phyloP scores from a whole-genome alignment of 2,888 invertebrate species.

The Ophion costatus region DNA sequence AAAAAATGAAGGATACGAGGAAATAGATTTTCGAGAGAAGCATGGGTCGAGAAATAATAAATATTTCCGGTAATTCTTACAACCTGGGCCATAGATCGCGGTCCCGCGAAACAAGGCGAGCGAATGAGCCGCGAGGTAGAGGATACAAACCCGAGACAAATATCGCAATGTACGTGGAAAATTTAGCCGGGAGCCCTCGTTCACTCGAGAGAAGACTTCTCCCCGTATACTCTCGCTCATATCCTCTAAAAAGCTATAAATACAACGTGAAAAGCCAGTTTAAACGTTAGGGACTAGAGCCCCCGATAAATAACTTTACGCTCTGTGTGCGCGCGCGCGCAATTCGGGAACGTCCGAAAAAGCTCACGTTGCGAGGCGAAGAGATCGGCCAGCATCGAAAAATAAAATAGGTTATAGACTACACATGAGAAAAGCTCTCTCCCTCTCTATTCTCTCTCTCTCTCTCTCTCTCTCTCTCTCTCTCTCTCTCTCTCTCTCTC shows the following conservation, averaged over 20 bases:
- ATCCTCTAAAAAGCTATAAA: slow-evolving; percentile 58
- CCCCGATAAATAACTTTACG: slow-evolving; percentile 59
- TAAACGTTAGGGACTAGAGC: slow-evolving; percentile 46
- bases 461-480: background rate
- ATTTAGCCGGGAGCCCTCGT: slow-evolving; percentile 20
- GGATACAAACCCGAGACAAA: slow-evolving; percentile 42
- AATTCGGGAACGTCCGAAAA: slow-evolving; percentile 30
- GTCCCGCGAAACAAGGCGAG: too few relatives aligned
- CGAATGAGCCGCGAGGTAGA: slow-evolving; percentile 35
- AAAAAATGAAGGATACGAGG: too few relatives aligned
- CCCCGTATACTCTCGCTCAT: background rate
- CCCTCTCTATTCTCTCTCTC: background rate
- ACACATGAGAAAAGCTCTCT: background rate
- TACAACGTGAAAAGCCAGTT: slow-evolving; percentile 58
- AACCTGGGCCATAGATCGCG: background rate
- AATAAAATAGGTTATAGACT: slow-evolving; percentile 35
- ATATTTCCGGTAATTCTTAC: slow-evolving; percentile 11
- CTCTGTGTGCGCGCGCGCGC: slow-evolving; percentile 2
- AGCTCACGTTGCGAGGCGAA: slow-evolving; percentile 3
- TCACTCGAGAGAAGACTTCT: slow-evolving; percentile 9
- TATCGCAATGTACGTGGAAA: slow-evolving; percentile 51
- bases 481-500: background rate
- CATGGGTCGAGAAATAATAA: slow-evolving; percentile 9
- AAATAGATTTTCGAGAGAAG: too few relatives aligned
- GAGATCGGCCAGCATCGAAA: slow-evolving; percentile 19